phyloP scores from a whole-genome alignment of 2,888 invertebrate genomes.

The Leucophenga montana region DNA sequence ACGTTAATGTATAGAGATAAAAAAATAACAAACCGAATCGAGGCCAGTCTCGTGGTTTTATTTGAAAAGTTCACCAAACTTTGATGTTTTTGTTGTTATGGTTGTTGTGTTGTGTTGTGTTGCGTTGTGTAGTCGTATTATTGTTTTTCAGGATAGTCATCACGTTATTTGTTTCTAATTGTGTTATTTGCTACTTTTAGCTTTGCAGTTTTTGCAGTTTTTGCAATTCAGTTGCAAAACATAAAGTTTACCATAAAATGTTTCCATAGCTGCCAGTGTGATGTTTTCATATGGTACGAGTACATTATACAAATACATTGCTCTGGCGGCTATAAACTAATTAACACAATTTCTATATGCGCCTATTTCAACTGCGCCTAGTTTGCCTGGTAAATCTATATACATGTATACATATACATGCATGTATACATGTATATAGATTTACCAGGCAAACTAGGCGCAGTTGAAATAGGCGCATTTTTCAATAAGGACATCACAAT shows the following conservation, averaged over 20 bases:
- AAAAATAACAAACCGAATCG: neutral
- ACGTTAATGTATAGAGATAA: no score
- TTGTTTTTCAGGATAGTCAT: conserved; percentile 16
- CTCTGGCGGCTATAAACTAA: conserved; percentile 51
- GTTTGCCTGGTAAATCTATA: no score
- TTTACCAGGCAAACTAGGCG: no score
- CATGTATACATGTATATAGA: no score
- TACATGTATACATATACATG: no score
- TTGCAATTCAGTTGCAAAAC: neutral
- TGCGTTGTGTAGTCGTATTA: no score
- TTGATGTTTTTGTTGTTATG: conserved; percentile 7
- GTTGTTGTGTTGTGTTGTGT: neutral
- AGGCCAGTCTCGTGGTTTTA: neutral
- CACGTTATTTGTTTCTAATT: conserved; percentile 7
- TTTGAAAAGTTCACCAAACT: conserved; percentile 30
- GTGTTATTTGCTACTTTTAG: conserved; percentile 5
- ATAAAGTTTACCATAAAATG: no score
- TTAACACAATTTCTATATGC: conserved; percentile 38
- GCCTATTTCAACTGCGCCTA: no score
- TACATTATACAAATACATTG: conserved; percentile 42
- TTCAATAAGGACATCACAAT: no score
- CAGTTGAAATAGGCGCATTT: no score
- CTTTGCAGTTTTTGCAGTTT: neutral
- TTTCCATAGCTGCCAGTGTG: neutral
- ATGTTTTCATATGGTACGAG: conserved; percentile 1